phyloP scores from a whole-genome alignment of 2,888 invertebrate genomes.

The Cephus pygmeus region DNA sequence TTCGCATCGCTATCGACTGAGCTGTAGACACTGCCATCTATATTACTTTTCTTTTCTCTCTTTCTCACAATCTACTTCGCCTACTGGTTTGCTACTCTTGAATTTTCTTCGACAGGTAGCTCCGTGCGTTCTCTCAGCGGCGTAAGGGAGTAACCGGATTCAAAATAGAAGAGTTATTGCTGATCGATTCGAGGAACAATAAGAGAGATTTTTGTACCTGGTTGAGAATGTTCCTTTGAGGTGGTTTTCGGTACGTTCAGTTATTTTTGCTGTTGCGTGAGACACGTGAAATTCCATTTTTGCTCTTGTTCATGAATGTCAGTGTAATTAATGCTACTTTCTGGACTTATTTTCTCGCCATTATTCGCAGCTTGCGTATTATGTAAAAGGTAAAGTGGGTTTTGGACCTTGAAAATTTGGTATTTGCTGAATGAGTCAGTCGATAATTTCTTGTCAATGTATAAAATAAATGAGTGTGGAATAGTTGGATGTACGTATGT shows the following conservation, averaged over 20 bases:
- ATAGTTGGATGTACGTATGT: not conserved
- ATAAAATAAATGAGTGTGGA: not conserved
- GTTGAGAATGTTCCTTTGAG: not conserved
- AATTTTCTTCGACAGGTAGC: not conserved
- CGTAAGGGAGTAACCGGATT: not conserved
- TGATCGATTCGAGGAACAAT: not conserved
- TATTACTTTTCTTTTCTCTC: not conserved
- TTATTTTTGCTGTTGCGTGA: not conserved
- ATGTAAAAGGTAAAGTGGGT: not conserved
- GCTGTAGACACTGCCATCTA: not conserved
- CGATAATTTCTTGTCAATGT: not conserved
- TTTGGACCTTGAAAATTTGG: not conserved
- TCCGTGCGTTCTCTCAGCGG: not conserved
- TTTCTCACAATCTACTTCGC: not conserved
- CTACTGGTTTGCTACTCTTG: not conserved
- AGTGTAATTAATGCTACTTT: not conserved
- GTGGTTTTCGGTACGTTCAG: not conserved
- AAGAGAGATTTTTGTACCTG: not conserved
- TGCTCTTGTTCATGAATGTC: not conserved
- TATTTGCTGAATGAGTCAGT: not conserved
- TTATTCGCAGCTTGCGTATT: not conserved
- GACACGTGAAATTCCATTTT: not conserved
- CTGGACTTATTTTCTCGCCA: not conserved
- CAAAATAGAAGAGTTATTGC: not conserved
- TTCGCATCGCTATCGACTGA: not conserved